Percentiles rank a stretch among this genome's conserved stretches.
These are phyloP conservation scores for Epinotia demarniana DNA, from an alignment of 2,888 invertebrate genomes.

Conservation along the genomic window DNA sequence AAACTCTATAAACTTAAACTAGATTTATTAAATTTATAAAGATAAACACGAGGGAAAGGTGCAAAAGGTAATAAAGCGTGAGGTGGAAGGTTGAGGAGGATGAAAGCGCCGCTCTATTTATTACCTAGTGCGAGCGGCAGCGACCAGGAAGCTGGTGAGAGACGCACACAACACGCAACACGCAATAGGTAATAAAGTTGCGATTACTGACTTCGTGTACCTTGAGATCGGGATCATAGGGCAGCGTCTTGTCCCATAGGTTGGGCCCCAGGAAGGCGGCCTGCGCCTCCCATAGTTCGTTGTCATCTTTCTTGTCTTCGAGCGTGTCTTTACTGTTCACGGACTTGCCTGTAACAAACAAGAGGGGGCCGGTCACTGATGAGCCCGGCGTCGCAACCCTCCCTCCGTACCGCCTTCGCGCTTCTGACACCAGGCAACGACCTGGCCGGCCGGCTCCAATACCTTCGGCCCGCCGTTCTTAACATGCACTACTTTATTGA, in stretches of 20 bases:
- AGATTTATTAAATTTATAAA: conserved; percentile 18
- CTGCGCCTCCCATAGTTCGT: conserved; percentile 96
- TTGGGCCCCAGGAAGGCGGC: conserved; percentile 98
- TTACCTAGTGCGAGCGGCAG: conserved; percentile 73
- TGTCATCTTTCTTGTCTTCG: conserved; percentile 92
- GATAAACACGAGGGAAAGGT: conserved; percentile 12
- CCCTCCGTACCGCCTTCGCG: conserved; percentile 34
- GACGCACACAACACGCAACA: conserved; percentile 71
- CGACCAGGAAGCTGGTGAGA: conserved; percentile 59
- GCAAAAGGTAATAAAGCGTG: conserved; percentile 40
- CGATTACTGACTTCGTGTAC: conserved; percentile 89
- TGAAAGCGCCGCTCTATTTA: conserved; percentile 66
- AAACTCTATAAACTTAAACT: conserved; percentile 25
- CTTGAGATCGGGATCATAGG: conserved; percentile 98
- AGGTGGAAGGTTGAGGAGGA: conserved; percentile 41
- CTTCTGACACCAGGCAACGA: conserved; percentile 24
- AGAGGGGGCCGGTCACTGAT: conserved; percentile 69
- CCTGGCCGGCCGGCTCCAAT: conserved; percentile 36
- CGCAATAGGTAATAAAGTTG: conserved; percentile 77
- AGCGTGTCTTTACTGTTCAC: conserved; percentile 85
- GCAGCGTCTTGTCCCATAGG: conserved; percentile 97
- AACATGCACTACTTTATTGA: background rate
- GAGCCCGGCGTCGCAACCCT: conserved; percentile 52
- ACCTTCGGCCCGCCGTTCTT: background rate
- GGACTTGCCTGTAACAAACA: conserved; percentile 86